These are phyloP conservation scores for Orycteropus afer DNA, from an alignment of 2,113 vertebrate species.

Conservation along the genomic window DNA sequence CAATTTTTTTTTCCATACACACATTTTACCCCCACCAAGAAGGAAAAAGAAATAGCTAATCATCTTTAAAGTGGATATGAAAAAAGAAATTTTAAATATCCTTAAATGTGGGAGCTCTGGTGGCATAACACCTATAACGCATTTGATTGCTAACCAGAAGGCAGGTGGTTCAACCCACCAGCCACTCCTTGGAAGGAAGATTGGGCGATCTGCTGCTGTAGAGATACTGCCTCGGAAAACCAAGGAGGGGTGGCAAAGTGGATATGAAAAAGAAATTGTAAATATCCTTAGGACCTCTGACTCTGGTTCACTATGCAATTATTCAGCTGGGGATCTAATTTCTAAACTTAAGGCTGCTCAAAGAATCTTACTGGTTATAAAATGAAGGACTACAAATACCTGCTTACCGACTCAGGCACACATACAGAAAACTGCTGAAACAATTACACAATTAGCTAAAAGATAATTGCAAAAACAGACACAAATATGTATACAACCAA, in stretches of 20 bases:
- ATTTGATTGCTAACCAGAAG: too few species aligned
- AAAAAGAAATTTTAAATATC: not conserved
- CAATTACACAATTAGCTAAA: slow-evolving; percentile 64
- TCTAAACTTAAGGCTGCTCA: not conserved
- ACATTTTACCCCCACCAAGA: not conserved
- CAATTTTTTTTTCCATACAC: not conserved
- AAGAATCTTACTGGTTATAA: not conserved
- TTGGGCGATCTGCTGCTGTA: too few species aligned
- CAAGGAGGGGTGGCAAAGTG: too few species aligned
- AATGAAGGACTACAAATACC: slow-evolving; percentile 40
- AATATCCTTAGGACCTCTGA: not conserved
- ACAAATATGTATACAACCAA: slow-evolving; percentile 34
- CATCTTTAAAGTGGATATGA: not conserved
- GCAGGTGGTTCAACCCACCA: too few species aligned
- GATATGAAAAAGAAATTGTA: not conserved
- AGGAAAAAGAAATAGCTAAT: not conserved
- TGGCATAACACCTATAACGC: too few species aligned
- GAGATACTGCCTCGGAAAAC: too few species aligned
- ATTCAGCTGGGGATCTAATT: not conserved
- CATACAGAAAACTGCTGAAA: slow-evolving; percentile 29
- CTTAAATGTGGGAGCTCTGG: too few species aligned
- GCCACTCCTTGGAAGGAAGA: too few species aligned
- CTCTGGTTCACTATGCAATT: not conserved
- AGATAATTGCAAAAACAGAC: slow-evolving; percentile 73
- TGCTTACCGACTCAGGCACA: not conserved